phyloP scores from a whole-genome alignment of 2,797 vertebrate species.

The Percopsis omiscomaycus region DNA sequence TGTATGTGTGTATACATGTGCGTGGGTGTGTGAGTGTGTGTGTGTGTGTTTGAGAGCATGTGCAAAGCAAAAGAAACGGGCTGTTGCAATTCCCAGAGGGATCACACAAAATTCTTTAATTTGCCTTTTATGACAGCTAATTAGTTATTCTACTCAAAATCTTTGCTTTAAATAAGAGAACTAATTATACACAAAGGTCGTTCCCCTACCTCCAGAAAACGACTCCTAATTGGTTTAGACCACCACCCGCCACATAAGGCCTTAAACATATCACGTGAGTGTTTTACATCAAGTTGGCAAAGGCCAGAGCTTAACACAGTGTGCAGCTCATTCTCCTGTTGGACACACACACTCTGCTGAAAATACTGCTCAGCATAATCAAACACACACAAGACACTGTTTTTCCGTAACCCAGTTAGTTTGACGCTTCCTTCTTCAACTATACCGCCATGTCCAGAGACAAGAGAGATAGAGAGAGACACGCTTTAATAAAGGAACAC shows the following conservation, averaged over 20 bases:
- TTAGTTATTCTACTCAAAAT: constrained; percentile 93
- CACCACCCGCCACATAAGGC: constrained; percentile 63
- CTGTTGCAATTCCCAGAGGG: constrained; percentile 79
- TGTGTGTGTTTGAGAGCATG: constrained; percentile 45
- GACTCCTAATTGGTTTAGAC: constrained; percentile 87
- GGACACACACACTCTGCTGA: constrained; percentile 39
- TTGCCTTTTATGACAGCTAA: constrained; percentile 94
- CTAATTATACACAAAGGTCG: constrained; percentile 94
- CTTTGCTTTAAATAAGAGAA: constrained; percentile 94
- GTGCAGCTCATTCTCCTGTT: constrained; percentile 13
- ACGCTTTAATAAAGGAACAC: constrained; percentile 46
- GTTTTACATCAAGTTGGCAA: constrained; percentile 74
- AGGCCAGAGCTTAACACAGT: constrained; percentile 70
- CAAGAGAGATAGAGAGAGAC: constrained; percentile 32
- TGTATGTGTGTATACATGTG: constrained; percentile 26
- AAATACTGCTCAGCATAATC: constrained; percentile 49
- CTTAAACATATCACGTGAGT: constrained; percentile 66
- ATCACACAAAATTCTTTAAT: constrained; percentile 88
- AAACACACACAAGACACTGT: no score
- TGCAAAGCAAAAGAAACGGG: constrained; percentile 64
- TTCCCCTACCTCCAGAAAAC: constrained; percentile 81
- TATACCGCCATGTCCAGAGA: constrained; percentile 38
- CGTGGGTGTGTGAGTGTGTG: constrained; percentile 27
- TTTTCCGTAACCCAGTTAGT: no score
- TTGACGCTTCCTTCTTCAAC: constrained; percentile 46